A percentile compares a stretch with the other conserved stretches of the same genome.
phyloP scores from a whole-genome alignment of 1,140 invertebrate genomes.

The Pemphigus obesinymphae region DNA sequence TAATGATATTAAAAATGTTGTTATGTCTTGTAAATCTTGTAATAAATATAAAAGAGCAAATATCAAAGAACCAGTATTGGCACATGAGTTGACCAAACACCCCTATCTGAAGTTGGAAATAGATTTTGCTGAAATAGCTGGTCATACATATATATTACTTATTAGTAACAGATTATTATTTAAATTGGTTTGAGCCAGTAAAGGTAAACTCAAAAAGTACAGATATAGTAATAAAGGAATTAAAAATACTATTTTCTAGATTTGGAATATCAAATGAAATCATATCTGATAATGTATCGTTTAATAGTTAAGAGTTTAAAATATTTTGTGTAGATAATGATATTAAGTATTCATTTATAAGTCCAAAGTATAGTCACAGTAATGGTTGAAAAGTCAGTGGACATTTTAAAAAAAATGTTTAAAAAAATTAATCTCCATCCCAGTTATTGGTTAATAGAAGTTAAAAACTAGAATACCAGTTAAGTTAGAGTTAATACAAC shows the following conservation, averaged over 20 bases:
- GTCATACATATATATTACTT: neutral
- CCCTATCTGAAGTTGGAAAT: slow-evolving; percentile 17
- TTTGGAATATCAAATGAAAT: neutral
- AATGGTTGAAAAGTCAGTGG: slow-evolving; percentile 42
- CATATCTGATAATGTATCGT: neutral
- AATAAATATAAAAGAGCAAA: slow-evolving; percentile 29
- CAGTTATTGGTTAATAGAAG: neutral
- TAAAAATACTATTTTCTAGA: slow-evolving; percentile 15
- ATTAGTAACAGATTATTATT: slow-evolving; percentile 4
- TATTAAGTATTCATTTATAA: slow-evolving; percentile 24
- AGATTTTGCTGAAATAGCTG: no score
- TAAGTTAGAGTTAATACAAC: no score
- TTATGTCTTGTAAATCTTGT: neutral
- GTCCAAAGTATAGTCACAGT: slow-evolving; percentile 41
- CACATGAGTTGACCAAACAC: neutral
- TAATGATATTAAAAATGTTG: neutral
- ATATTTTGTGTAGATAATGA: slow-evolving; percentile 35
- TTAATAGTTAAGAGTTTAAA: slow-evolving; percentile 25
- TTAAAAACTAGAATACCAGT: no score
- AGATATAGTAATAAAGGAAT: neutral
- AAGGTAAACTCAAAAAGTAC: neutral
- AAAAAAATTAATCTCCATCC: neutral
- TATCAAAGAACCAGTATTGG: slow-evolving; percentile 3
- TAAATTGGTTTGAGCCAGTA: no score
- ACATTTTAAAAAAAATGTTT: neutral